Evolutionary conservation across 1,140 invertebrate genomes (phyloP).

Genomic region (Bombus breviceps): DNA sequence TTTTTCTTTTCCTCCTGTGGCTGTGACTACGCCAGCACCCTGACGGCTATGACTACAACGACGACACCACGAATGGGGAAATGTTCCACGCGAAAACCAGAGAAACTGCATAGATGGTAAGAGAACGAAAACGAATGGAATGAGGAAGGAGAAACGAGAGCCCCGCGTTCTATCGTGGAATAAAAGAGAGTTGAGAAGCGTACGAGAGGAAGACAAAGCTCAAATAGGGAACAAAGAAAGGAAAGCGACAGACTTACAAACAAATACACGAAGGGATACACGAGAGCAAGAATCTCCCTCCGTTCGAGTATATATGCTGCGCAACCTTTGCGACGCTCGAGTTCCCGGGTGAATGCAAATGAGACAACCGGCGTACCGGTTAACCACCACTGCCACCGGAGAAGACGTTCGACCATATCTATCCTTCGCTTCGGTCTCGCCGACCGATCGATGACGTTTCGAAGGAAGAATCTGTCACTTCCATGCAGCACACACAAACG

Average conservation of each 20-base stretch:
- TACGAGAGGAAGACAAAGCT: conserved; percentile 52
- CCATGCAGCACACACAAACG: not conserved
- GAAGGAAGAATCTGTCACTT: not conserved
- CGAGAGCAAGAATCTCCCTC: conserved; percentile 47
- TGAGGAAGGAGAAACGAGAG: conserved; percentile 71
- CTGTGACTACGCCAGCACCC: not conserved
- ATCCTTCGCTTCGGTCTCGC: conserved; percentile 57
- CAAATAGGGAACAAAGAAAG: conserved; percentile 40
- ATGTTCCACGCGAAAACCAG: not conserved
- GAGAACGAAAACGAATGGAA: conserved; percentile 71
- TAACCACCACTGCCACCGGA: conserved; percentile 74
- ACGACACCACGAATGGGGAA: not conserved
- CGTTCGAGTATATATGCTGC: conserved; percentile 37
- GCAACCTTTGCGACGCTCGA: conserved; percentile 65
- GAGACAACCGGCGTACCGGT: conserved; percentile 74
- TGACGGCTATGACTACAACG: not conserved
- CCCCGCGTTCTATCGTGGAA: conserved; percentile 39
- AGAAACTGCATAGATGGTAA: conserved; percentile 16
- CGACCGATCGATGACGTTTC: conserved; percentile 52
- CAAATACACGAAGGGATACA: conserved; percentile 55
- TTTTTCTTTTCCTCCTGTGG: not conserved
- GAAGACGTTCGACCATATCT: conserved; percentile 70
- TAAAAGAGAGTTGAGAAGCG: conserved; percentile 60
- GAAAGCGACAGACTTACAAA: conserved; percentile 53
- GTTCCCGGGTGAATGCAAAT: conserved; percentile 77